Conservation (phyloP, 1,140 invertebrate species). For the Meloidogyne exigua region DNA sequence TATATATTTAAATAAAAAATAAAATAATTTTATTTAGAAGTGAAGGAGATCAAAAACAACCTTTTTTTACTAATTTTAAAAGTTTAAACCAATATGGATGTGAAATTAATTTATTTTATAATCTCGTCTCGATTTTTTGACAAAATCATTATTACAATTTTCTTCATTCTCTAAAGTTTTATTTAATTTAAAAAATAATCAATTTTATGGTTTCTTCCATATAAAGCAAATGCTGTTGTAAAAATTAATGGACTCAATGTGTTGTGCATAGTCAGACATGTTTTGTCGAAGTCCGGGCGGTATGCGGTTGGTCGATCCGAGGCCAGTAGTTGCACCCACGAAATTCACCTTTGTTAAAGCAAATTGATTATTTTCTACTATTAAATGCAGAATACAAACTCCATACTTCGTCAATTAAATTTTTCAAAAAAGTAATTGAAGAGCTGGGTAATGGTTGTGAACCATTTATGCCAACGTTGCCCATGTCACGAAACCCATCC, state of each 20-base stretch:
- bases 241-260: neutral
- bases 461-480: neutral
- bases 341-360: slow-evolving; percentile 23
- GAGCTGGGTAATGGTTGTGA: slow-evolving; percentile 2
- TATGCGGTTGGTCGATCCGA: neutral
- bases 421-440: slow-evolving; percentile 15
- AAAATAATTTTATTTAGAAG: no score
- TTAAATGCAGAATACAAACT: neutral
- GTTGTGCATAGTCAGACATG: slow-evolving; percentile 6
- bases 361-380: neutral
- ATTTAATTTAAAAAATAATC: no score
- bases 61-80: no score
- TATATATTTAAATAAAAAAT: no score
- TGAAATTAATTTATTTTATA: no score
- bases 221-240: neutral
- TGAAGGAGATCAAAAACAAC: no score
- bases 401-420: slow-evolving; percentile 21
- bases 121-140: no score
- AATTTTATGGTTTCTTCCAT: neutral
- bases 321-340: neutral
- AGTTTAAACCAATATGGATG: no score
- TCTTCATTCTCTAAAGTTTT: no score
- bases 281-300: slow-evolving; percentile 5
- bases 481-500: neutral
- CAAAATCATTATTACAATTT: no score